Evolutionary conservation across 2,888 invertebrate genomes (phyloP), one percentile per base, ranked within the genome.

Genomic region (Campaea margaritaria): DNA sequence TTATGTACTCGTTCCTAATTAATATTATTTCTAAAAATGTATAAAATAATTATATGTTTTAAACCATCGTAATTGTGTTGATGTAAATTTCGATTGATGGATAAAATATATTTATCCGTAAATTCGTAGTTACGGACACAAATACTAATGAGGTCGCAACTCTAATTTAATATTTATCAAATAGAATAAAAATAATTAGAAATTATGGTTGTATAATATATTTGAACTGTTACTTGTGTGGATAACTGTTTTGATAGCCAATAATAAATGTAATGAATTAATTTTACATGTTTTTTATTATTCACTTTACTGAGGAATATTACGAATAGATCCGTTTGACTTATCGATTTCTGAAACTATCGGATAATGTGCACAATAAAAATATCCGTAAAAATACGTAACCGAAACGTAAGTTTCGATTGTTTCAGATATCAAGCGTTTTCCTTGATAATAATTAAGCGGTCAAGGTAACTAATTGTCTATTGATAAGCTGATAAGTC

Each of bases 191-290:
- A 70, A 66, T 70, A 62, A 58, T 21, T 3, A 21, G 3, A 62
- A 69, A 60, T 31, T 70, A 70, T 73, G 69, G 69, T 78, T 82
- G 78, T 83, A 76, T 80, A 78, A n/a, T 36, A 36, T 44, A 21
- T n/a, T 76, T 77, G 78, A 21, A 21, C 5, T 21, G 21, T 21
- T 79, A 31, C 9, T 79, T 74, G 38, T 75, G 73, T 52, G 58
- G 64, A 66, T 64, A 69, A 72, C 71, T 31, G 31, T 77, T 78
- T 78, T 79, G 64, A 75, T 77, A 80, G 77, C 65, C 58, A 73
- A 73, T 58, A 78, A 82, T 83, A 83, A 82, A 83, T 75, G 71
- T 76, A 65, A 70, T 65, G 63, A 72, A 67, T 65, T 21, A 54
- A 50, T 58, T 69, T 36, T n/a, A 36, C 1, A n/a, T n/a, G n/a